phyloP scores from a whole-genome alignment of 53 echinoderm and acorn worm genomes.

The Holothuria scabra region DNA sequence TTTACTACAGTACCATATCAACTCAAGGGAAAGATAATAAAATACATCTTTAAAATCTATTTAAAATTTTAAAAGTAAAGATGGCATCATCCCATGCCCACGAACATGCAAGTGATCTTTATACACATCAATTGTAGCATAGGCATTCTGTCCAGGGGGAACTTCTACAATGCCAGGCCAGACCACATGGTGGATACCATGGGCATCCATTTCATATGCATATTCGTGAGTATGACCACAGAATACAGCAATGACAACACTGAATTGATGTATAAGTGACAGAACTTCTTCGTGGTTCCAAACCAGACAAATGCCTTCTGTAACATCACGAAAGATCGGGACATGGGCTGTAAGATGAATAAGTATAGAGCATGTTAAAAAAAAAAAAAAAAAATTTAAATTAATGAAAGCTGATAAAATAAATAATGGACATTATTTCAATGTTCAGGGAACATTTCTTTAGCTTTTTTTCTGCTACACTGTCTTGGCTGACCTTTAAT shows the following conservation, averaged over 20 bases:
- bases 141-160: constrained; percentile 71
- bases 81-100: constrained; percentile 55
- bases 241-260: constrained; percentile 74
- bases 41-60: too few relatives aligned
- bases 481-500: too few relatives aligned
- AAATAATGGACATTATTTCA: too few relatives aligned
- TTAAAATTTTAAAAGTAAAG: not conserved
- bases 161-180: constrained; percentile 78
- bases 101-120: constrained; percentile 46
- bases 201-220: constrained; percentile 46
- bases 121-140: constrained; percentile 74
- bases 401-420: too few relatives aligned
- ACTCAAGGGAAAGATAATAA: too few relatives aligned
- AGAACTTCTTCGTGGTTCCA: constrained; percentile 88
- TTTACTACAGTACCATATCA: too few relatives aligned
- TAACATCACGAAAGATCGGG: constrained; percentile 55
- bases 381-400: too few relatives aligned
- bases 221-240: constrained; percentile 78
- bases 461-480: too few relatives aligned
- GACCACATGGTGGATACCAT: constrained; percentile 76
- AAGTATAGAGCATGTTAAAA: too few relatives aligned
- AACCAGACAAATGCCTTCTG: constrained; percentile 48
- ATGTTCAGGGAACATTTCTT: too few relatives aligned
- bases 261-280: constrained; percentile 53
- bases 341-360: constrained; percentile 68